These are phyloP conservation scores for Micrasema minimum DNA, from an alignment of 1,140 invertebrate species.

Conservation along the genomic window DNA sequence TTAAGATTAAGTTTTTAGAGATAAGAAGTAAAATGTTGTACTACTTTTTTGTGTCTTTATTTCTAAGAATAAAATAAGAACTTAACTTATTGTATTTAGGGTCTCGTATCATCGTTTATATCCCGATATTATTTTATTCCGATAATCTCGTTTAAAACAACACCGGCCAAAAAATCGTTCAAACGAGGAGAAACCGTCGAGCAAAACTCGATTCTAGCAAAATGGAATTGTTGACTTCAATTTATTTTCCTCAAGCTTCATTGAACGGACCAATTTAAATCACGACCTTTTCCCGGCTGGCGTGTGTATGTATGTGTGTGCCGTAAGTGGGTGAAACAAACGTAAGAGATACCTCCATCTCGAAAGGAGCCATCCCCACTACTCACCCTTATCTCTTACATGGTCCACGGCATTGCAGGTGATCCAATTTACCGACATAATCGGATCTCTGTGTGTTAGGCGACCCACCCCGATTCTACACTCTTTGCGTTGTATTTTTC, in stretches of 20 bases:
- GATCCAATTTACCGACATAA: constrained; percentile 69
- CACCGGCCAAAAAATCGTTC: constrained; percentile 16
- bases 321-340: constrained; percentile 46
- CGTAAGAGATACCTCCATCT: constrained; percentile 38
- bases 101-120: too few relatives aligned
- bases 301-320: constrained; percentile 22
- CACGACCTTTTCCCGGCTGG: constrained; percentile 44
- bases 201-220: constrained; percentile 35
- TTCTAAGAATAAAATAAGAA: too few relatives aligned
- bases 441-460: constrained; percentile 65
- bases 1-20: background rate
- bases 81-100: too few relatives aligned
- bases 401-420: constrained; percentile 64
- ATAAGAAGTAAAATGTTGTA: background rate
- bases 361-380: background rate
- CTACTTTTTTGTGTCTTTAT: too few relatives aligned
- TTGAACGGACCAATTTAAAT: constrained; percentile 51
- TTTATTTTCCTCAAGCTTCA: constrained; percentile 49
- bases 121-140: constrained; percentile 23
- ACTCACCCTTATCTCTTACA: constrained; percentile 46
- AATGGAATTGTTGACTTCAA: constrained; percentile 51
- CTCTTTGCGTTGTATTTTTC: constrained; percentile 26
- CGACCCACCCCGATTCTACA: constrained; percentile 57
- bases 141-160: constrained; percentile 35
- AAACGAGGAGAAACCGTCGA: constrained; percentile 8